These are phyloP conservation scores for Agapornis roseicollis DNA, from an alignment of 2,113 vertebrate genomes.

Conservation along the genomic window DNA sequence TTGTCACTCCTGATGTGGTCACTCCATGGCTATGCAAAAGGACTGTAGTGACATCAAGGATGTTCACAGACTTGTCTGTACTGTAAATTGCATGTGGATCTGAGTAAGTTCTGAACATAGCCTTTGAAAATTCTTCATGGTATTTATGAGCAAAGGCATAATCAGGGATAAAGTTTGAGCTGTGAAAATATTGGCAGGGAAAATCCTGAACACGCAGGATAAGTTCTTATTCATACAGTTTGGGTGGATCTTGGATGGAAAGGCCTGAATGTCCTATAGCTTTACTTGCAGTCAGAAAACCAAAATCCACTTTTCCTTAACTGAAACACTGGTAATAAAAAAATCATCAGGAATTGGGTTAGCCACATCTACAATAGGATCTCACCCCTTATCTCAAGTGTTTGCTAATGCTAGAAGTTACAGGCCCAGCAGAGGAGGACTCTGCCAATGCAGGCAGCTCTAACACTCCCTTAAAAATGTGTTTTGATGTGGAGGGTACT, in stretches of 20 bases:
- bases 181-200: background rate
- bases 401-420: background rate
- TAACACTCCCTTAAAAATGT: background rate
- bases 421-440: background rate
- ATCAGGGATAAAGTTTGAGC: background rate
- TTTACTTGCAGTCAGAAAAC: background rate
- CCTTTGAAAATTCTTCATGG: background rate
- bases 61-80: background rate
- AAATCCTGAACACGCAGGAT: background rate
- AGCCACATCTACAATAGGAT: background rate
- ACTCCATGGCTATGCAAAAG: background rate
- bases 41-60: background rate
- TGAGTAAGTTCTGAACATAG: background rate
- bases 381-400: background rate
- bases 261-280: background rate
- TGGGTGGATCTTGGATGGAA: background rate
- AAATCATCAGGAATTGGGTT: background rate
- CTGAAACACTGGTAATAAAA: background rate
- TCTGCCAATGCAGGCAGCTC: background rate
- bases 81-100: rapidly evolving
- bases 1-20: background rate
- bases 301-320: background rate
- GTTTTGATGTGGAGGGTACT: background rate
- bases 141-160: background rate
- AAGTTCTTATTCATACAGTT: background rate